Evolutionary conservation across 2,888 invertebrate genomes (phyloP), one percentile per base, ranked within the genome.

Genomic region (Rhimphoctona megacephalus): DNA sequence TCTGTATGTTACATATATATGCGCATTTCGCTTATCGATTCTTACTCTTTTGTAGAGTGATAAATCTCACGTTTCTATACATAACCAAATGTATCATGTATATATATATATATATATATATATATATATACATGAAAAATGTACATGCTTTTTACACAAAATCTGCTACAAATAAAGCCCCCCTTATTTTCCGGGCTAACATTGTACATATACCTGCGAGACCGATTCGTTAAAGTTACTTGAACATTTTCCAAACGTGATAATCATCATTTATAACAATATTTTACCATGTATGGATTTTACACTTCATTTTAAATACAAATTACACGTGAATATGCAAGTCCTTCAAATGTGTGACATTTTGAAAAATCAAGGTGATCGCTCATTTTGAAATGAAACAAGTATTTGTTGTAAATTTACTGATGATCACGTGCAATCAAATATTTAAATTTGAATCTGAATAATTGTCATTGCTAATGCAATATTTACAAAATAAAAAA

Each of bases 61-160:
- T 85, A 83, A 83, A 85, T 85, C 83, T 83, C 69, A 43, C 57
- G 78, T 78, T 85, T 79, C 85, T 83, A 76, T 79, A 82, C 64
- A 70, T 80, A 22, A 22, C 43, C 14, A 67, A 22, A 43, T 43
- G 43, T n/a, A 67, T 64, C 17, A 14, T 33, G 33, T 33, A 6
- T 30, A 17, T 0, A 64, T 61, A 14, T 14, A 30, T 39, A 36
- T 57, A 57, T 61, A 25, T 30, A n/a, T 17, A 0, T 61, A 61
- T 30, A 61, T 61, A 25, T 14, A 14, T 67, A 36, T 57, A 61
- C 30, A 25, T 30, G 30, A 17, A 61, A 61, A 61, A 61, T 4
- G 61, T 61, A 17, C 61, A 61, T 61, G 17, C 43, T 43, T 67
- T 67, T 43, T 67, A 22, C 43, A 36, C 67, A 7, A 67, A 39